Evolutionary conservation across 2,888 invertebrate genomes (phyloP).

Genomic region (Aelia acuminata): DNA sequence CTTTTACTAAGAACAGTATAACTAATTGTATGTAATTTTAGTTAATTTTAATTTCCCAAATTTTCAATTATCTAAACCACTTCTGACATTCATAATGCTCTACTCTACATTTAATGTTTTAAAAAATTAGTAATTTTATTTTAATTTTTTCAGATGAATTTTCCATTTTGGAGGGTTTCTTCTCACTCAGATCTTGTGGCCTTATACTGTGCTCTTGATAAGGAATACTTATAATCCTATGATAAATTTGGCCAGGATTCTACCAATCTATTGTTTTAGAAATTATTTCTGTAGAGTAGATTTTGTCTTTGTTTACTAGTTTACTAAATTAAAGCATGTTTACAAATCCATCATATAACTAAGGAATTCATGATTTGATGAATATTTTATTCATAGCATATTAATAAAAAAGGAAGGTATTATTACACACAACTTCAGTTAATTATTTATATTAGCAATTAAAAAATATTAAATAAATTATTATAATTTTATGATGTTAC

Average conservation of each 20-base stretch:
- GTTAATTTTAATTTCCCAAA: too few species aligned
- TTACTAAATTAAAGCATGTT: not conserved
- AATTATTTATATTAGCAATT: not conserved
- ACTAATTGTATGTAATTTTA: too few species aligned
- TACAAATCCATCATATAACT: not conserved
- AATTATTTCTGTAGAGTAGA: not conserved
- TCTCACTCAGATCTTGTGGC: conserved; percentile 94
- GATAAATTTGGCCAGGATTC: conserved; percentile 74
- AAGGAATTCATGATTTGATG: not conserved
- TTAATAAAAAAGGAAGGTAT: not conserved
- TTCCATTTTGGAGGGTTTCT: conserved; percentile 97
- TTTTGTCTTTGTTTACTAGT: not conserved
- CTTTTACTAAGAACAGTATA: too few species aligned
- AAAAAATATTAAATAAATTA: not conserved
- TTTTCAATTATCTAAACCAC: too few species aligned
- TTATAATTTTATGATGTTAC: not conserved
- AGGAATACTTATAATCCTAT: conserved; percentile 85
- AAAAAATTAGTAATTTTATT: not conserved
- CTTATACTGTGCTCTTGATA: conserved; percentile 93
- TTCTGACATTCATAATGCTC: too few species aligned
- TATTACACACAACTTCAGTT: not conserved
- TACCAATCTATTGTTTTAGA: not conserved
- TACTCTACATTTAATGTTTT: not conserved
- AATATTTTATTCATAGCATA: not conserved
- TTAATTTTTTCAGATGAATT: conserved; percentile 78